A percentile compares a stretch with the other conserved stretches of the same genome.
Evolutionary conservation across 2,113 vertebrate genomes (phyloP).

Genomic region (Mustelus asterias): DNA sequence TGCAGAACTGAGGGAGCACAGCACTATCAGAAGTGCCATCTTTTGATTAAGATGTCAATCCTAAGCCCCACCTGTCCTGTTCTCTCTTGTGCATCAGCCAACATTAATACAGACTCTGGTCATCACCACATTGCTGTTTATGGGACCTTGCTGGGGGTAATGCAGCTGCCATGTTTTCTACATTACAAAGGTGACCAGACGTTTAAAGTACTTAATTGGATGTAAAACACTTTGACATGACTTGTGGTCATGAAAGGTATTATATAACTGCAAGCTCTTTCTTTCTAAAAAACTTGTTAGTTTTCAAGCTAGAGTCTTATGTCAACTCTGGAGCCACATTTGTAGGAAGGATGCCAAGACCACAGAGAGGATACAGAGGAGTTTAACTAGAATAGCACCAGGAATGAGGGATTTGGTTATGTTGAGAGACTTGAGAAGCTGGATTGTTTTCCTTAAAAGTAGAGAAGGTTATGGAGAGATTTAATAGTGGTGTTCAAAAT

Average conservation of each 20-base stretch:
- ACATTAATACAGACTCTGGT: neutral
- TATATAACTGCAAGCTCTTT: neutral
- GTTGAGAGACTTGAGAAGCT: neutral
- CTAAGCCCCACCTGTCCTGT: neutral
- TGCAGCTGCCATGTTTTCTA: neutral
- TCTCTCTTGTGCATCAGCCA: neutral
- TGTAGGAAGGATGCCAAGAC: neutral
- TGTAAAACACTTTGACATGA: neutral
- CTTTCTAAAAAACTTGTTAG: neutral
- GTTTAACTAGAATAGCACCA: neutral
- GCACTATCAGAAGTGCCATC: neutral
- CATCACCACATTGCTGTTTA: neutral
- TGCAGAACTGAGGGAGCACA: neutral
- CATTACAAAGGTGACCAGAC: neutral
- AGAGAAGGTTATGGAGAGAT: neutral
- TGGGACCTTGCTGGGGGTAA: neutral
- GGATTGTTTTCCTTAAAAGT: neutral
- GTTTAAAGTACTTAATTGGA: neutral
- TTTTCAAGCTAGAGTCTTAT: neutral
- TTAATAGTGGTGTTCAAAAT: neutral
- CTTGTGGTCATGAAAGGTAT: neutral
- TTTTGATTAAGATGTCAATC: neutral
- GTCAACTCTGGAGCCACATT: neutral
- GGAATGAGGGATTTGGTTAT: neutral
- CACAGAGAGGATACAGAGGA: neutral